Percentiles rank a stretch among this genome's conserved stretches.
Conservation (phyloP, 2,113 vertebrate species). For the Boleophthalmus pectinirostris region DNA sequence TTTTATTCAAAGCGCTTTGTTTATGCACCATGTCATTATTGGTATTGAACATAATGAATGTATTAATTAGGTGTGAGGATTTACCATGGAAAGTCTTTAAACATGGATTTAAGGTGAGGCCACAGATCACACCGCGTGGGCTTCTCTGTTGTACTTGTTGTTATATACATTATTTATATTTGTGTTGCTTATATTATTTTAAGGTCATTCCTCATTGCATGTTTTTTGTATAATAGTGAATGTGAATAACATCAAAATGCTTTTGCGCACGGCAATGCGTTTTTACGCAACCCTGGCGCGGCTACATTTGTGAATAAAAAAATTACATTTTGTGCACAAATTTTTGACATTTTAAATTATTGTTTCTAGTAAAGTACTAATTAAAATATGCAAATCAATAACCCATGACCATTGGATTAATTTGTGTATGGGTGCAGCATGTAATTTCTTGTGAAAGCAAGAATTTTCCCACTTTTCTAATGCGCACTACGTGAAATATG, state of each 20-base stretch:
- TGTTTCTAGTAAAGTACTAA: background rate
- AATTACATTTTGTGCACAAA: background rate
- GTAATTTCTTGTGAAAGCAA: too few species aligned
- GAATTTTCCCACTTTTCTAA: too few species aligned
- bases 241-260: conserved; percentile 2
- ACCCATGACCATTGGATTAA: too few species aligned
- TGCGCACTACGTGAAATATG: background rate
- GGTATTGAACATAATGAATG: conserved; percentile 12
- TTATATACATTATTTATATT: conserved; percentile 11
- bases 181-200: background rate
- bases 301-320: conserved; percentile 2
- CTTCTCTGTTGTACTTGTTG: background rate
- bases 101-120: background rate
- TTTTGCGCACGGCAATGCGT: conserved; percentile 5
- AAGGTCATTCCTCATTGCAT: conserved; percentile 11
- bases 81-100: conserved; percentile 2
- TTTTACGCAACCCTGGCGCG: background rate
- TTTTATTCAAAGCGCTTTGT: background rate
- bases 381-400: background rate
- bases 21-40: background rate
- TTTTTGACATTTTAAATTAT: background rate
- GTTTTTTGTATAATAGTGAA: background rate
- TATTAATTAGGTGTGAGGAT: conserved; percentile 2
- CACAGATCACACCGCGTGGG: background rate
- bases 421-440: too few species aligned